Evolutionary conservation across 2,888 invertebrate genomes (phyloP), one percentile per base, ranked within the genome.

Genomic region (Microdon myrmicae): DNA sequence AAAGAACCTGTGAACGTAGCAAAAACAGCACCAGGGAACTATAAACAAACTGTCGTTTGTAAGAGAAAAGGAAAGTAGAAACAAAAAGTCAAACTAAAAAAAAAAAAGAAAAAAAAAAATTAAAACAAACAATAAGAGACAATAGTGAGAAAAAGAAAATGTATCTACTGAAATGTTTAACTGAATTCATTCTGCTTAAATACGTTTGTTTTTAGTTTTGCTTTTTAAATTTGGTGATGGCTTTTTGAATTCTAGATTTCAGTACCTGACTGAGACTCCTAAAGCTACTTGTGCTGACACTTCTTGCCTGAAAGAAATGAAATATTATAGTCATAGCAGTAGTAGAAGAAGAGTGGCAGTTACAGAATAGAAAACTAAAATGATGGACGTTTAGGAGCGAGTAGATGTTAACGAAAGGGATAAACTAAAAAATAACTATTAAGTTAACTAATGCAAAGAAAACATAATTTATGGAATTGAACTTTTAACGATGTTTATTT

Each of bases 231-330:
- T 56, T 31, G 23, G 32, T 59, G 43, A 37, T 8, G 17, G 20
- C 43, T 49, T 37, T 37, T 59, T 44, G 43, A 77, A 82, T 66
- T 59, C 64, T 64, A 56, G 38, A 55, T 64, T 67, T 70, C 67
- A 68, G 70, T 90, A 90, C 90, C 90, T 90, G 90, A 85, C 90
- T 90, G 80, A 90, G 86, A 86, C 90, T 90, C 88, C 90, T 89
- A 89, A 90, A 89, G 88, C 90, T 90, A 90, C 88, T 88, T 84
- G 90, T 89, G 86, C 90, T 90, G 83, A 90, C 89, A 85, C 89
- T 90, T 85, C 90, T 88, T 82, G 90, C 90, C 90, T 90, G 90
- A 89, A 85, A 83, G 82, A 82, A 67, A 71, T 68, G 69, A 70
- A 70, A 69, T 60, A 68, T 72, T 70, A 71, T 69, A 71, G 69